Percentiles rank a stretch among this genome's conserved stretches.
Conservation (phyloP, 2,113 vertebrate species). For the Notothenia rossii region DNA sequence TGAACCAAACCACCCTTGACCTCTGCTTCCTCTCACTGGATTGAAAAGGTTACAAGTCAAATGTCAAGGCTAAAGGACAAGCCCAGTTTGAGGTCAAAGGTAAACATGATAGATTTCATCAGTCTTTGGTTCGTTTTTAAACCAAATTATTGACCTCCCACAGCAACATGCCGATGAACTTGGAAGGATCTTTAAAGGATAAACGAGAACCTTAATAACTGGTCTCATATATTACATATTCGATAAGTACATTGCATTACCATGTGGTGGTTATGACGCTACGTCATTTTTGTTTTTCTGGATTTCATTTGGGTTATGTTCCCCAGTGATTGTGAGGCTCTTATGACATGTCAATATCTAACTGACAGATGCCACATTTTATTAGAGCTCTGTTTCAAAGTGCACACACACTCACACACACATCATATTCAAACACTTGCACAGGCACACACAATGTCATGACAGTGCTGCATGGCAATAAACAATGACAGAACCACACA, state of each 20-base stretch:
- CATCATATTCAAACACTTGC: neutral
- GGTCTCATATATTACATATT: neutral
- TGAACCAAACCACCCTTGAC: slow-evolving; percentile 33
- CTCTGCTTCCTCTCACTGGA: slow-evolving; percentile 11
- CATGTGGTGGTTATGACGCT: neutral
- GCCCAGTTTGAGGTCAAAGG: slow-evolving; percentile 47
- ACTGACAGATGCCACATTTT: slow-evolving; percentile 80
- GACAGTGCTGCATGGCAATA: slow-evolving; percentile 17
- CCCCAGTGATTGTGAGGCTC: slow-evolving; percentile 56
- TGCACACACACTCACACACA: slow-evolving; percentile 9
- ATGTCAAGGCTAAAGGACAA: slow-evolving; percentile 36
- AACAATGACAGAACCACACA: slow-evolving; percentile 46
- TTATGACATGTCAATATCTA: slow-evolving; percentile 64
- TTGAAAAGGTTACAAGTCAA: slow-evolving; percentile 42
- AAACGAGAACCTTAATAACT: slow-evolving; percentile 3
- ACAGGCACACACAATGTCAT: neutral
- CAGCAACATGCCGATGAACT: neutral
- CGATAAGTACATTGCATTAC: neutral
- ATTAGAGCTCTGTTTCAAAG: slow-evolving; percentile 69
- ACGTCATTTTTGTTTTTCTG: slow-evolving; percentile 7
- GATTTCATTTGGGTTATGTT: slow-evolving; percentile 32
- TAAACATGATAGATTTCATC: neutral
- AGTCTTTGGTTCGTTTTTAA: slow-evolving; percentile 3
- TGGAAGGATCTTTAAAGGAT: neutral
- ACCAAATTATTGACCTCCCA: slow-evolving; percentile 15